Evolutionary conservation across 2,888 invertebrate genomes (phyloP), one percentile per base, ranked within the genome.

Genomic region (Urechis unicinctus): DNA sequence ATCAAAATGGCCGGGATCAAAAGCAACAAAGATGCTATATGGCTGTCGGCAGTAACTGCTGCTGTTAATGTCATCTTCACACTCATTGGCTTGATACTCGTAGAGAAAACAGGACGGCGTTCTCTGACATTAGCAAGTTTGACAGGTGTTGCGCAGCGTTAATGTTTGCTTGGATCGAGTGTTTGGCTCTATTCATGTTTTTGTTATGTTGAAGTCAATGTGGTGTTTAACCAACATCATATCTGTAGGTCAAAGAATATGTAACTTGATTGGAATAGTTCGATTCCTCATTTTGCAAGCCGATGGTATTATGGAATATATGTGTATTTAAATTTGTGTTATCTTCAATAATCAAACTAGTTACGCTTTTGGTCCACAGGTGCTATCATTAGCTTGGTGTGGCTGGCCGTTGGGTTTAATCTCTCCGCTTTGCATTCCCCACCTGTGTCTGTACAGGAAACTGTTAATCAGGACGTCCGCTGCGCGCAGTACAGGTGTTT

Each of bases 101-200:
- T 77, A 25, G 77, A 77, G 56, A 68, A 67, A 59, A 71, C 74
- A 48, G 76, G 76, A 17, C 59, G 75, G 52, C 58, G 76, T 44
- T 68, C 69, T 3, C 63, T 76, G 4, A 70, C 72, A 1, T 62
- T 75, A 3, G 68, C 68, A 41, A 75, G 74, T 61, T 63, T 76
- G 2, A 63, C 70, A 61, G 80, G 81, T 80, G 60, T 53, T 62
- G n/a, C n/a, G n/a, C n/a, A n/a, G n/a, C n/a, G n/a, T n/a, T n/a
- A n/a, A n/a, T 28, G n/a, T n/a, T n/a, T 28, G 28, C 21, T 25
- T n/a, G n/a, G 22, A 45, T 45, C 9, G 36, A 36, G 36, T 17
- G 9, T 9, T 36, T 13, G 17, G 17, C 9, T 17, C 36, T 36
- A 36, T 13, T 36, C 36, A 36, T 36, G 36, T 17, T 17, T 36